Base-by-base conservation (phyloP, 92 coral and sea anemone genomes). In the Chrysogorgia sp. region DNA sequence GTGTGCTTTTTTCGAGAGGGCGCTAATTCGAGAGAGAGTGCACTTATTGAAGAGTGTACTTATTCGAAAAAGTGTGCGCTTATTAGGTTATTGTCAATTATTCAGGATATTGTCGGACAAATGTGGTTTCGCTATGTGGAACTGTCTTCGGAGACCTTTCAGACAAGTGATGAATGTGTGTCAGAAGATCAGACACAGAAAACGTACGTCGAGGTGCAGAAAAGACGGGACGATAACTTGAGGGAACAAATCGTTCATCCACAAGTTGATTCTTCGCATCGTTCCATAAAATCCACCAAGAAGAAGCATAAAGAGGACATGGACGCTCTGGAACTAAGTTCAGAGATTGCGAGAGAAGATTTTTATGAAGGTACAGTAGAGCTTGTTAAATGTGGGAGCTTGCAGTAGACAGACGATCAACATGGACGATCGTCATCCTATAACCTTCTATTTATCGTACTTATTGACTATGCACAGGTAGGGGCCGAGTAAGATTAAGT, bases 121-220 rank as follows among this genome's bases (percentile, higher is more conserved):
- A 79, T 94, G 63, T 94, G 98, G 98, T 91, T 88, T 67, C 82
- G 67, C 60, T 94, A 84, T 80, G 74, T 94, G 40, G 82, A 87
- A 65, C 47, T 21, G n/a, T 65, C 87, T 47, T 85, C 82, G 1
- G 76, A 77, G 34, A 91, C 93, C 37, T 92, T 92, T 63, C 77
- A 79, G 1, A 19, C 72, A 2, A 43, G 41, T n/a, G 82, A 56
- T 9, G 86, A 82, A 1, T 33, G 63, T 10, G 29, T 23, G 47
- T 33, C 80, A 1, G 24, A 34, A 33, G 9, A 34, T 2, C 55
- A 24, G 12, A 31, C 7, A 48, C 62, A 48, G 52, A 56, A 19
- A 12, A 71, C 25, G 49, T 32, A 22, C 71, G 30, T 63, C 15
- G 57, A 23, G 50, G 1, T 0, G 1, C 80, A 74, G 29, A 82